A percentile compares a stretch with the other conserved stretches of the same genome.
Conservation (phyloP, 2,888 invertebrate species). For the Drosophila koepferae region DNA sequence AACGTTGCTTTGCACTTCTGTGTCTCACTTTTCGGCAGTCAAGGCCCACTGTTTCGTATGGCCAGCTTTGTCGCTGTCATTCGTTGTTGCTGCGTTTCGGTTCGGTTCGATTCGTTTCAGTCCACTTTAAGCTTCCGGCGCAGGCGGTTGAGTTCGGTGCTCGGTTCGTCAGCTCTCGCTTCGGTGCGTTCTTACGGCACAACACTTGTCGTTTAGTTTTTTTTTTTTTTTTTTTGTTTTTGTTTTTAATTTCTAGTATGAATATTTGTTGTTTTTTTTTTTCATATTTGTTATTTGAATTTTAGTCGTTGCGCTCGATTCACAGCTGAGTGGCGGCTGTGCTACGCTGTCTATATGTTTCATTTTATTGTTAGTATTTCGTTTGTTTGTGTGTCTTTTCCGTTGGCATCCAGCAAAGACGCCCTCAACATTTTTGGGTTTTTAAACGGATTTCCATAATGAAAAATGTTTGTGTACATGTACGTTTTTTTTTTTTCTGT, state of each 20-base stretch:
- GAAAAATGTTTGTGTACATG: not conserved
- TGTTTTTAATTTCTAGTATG: slow-evolving; percentile 1
- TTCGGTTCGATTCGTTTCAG: slow-evolving; percentile 70
- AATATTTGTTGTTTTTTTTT: slow-evolving; percentile 14
- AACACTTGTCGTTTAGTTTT: slow-evolving; percentile 29
- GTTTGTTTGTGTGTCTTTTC: slow-evolving; percentile 22
- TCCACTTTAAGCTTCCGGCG: slow-evolving; percentile 82
- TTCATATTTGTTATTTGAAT: slow-evolving; percentile 22
- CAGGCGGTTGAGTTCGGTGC: slow-evolving; percentile 64
- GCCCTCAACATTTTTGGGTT: slow-evolving; percentile 11
- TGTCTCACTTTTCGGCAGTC: not conserved
- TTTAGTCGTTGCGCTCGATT: slow-evolving; percentile 33
- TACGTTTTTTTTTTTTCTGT: slow-evolving; percentile 9
- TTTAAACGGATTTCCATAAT: slow-evolving; percentile 21
- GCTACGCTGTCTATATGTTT: slow-evolving; percentile 26
- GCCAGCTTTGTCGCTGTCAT: slow-evolving; percentile 47
- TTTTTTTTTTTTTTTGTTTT: slow-evolving; percentile 15
- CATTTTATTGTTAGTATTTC: slow-evolving; percentile 12
- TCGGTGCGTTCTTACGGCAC: slow-evolving; percentile 47
- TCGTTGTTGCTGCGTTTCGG: slow-evolving; percentile 49
- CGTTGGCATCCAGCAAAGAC: slow-evolving; percentile 9
- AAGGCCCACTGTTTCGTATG: slow-evolving; percentile 38
- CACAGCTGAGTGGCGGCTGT: slow-evolving; percentile 58
- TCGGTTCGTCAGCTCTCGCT: slow-evolving; percentile 52
- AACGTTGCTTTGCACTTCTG: not conserved